These are phyloP conservation scores for Corydoras sp. DNA, from an alignment of 2,113 vertebrate species.

Conservation along the genomic window DNA sequence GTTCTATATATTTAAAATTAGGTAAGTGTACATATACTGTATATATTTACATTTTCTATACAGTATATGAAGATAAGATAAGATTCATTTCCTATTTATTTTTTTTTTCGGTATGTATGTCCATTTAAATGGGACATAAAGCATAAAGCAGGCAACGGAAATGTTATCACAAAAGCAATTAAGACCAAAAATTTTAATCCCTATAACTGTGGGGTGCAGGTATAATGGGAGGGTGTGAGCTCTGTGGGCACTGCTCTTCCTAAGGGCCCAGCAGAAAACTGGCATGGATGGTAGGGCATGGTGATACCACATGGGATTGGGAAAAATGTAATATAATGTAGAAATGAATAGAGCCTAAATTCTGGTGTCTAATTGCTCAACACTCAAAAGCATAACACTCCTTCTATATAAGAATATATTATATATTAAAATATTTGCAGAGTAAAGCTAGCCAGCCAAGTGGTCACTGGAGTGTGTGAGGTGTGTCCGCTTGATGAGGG, in stretches of 20 bases:
- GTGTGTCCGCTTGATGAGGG: conserved; percentile 32
- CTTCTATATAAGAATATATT: conserved; percentile 6
- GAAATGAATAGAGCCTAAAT: neutral
- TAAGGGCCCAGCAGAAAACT: conserved; percentile 51
- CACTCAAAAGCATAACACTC: conserved; percentile 33
- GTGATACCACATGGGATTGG: conserved; percentile 7
- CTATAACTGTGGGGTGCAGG: conserved; percentile 20
- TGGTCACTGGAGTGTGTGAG: conserved; percentile 21
- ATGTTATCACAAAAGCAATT: no score
- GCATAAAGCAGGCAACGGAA: neutral
- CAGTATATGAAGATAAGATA: no score
- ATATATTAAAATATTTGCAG: neutral
- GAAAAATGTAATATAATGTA: conserved; percentile 3
- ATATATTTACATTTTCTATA: no score
- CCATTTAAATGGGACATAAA: neutral
- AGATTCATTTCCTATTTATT: no score
- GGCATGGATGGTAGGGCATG: conserved; percentile 25
- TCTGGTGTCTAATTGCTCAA: conserved; percentile 12
- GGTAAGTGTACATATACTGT: no score
- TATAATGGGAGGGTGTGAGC: conserved; percentile 38
- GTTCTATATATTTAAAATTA: no score
- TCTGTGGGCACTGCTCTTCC: conserved; percentile 50
- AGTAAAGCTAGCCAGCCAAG: neutral
- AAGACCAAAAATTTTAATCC: neutral
- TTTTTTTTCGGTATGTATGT: no score